These are phyloP conservation scores for Ichneumoninae sp. DNA, from an alignment of 2,888 invertebrate genomes.

Conservation along the genomic window DNA sequence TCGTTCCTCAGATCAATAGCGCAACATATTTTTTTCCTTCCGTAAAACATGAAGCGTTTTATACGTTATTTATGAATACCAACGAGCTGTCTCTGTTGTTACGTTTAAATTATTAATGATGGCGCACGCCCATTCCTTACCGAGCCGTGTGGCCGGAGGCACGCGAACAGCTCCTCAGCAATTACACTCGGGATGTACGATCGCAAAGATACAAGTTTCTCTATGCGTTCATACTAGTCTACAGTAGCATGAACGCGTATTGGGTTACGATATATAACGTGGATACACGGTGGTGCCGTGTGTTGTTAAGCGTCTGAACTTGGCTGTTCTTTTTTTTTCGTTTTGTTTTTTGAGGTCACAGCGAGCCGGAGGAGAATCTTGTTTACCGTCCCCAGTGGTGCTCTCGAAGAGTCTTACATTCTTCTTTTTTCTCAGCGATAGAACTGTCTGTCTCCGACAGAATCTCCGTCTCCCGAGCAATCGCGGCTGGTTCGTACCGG, in stretches of 20 bases:
- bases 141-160: conserved; percentile 16
- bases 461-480: background rate
- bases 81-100: conserved; percentile 18
- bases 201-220: conserved; percentile 4
- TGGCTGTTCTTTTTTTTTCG: conserved; percentile 11
- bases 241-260: background rate
- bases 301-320: conserved; percentile 52
- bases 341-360: conserved; percentile 50
- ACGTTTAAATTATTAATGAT: conserved; percentile 47
- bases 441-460: background rate
- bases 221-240: background rate
- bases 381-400: conserved; percentile 46
- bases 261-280: background rate
- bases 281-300: conserved; percentile 7
- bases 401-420: conserved; percentile 4
- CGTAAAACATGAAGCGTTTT: background rate
- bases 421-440: background rate
- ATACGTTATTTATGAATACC: conserved; percentile 5
- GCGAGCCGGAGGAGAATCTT: conserved; percentile 15
- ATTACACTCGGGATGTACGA: conserved; percentile 35
- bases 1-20: background rate
- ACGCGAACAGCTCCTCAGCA: conserved; percentile 35
- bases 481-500: background rate
- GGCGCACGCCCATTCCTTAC: conserved; percentile 19
- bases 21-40: conserved; percentile 1